Conservation (phyloP, 2,113 vertebrate genomes). For the Phalacrocorax carbo region DNA sequence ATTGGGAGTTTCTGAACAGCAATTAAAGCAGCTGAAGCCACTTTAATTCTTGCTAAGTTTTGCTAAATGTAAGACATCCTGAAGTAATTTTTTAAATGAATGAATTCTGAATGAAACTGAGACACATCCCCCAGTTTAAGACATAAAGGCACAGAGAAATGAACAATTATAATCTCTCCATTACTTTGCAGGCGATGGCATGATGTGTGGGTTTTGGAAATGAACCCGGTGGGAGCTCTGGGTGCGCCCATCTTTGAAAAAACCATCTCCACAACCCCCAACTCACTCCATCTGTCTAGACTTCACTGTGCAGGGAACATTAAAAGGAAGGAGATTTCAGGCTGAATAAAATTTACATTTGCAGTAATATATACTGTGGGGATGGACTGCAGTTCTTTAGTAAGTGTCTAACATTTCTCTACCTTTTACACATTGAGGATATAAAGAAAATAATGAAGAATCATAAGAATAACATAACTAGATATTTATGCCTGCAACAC, state of each 20-base stretch:
- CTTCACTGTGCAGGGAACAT: neutral
- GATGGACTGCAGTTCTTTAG: neutral
- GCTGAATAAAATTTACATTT: neutral
- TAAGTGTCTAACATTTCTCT: neutral
- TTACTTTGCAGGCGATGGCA: neutral
- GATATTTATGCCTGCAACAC: neutral
- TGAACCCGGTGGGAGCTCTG: neutral
- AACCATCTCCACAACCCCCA: neutral
- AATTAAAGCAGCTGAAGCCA: neutral
- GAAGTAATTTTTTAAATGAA: neutral
- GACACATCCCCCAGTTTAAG: neutral
- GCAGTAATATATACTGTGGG: neutral
- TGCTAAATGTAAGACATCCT: neutral
- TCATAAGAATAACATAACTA: neutral
- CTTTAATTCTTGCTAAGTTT: neutral
- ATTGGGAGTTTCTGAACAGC: rapidly evolving
- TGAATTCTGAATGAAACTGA: neutral
- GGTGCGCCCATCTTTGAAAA: neutral
- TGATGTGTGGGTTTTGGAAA: rapidly evolving
- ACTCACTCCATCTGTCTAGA: neutral
- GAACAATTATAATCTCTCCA: neutral
- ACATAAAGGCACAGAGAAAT: neutral
- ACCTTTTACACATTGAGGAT: neutral
- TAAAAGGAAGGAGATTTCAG: neutral
- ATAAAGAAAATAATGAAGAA: neutral